Percentiles rank a stretch among this genome's conserved stretches.
Conservation (phyloP, 2,797 vertebrate species). For the Hybognathus amarus region DNA sequence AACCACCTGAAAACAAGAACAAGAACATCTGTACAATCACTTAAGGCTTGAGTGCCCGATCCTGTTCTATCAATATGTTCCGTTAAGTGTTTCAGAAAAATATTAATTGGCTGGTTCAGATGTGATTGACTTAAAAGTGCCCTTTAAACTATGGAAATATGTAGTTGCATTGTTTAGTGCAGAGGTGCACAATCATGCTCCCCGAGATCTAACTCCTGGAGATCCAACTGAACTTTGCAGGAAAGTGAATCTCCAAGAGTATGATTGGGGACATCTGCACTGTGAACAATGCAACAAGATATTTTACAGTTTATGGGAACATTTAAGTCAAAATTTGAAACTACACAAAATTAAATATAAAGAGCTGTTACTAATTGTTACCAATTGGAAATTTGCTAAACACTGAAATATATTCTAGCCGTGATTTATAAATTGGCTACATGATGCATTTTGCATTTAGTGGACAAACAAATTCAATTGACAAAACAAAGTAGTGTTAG, state of each 20-base stretch:
- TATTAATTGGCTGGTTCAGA: not conserved
- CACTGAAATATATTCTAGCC: no score
- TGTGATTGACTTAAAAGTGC: not conserved
- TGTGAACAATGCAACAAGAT: not conserved
- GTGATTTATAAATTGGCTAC: no score
- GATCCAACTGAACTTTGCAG: not conserved
- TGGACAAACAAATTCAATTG: no score
- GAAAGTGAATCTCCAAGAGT: not conserved
- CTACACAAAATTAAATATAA: no score
- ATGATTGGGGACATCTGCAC: not conserved
- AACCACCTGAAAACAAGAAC: conserved; percentile 72
- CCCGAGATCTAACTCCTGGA: not conserved
- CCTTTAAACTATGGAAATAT: not conserved
- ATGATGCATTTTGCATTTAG: no score
- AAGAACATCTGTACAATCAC: not conserved
- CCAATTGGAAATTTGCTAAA: no score
- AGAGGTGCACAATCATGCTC: not conserved
- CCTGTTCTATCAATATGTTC: not conserved
- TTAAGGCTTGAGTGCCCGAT: not conserved
- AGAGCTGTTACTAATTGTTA: no score
- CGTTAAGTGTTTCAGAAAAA: not conserved
- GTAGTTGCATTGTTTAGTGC: not conserved
- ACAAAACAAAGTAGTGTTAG: not conserved
- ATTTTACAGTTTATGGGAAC: not conserved
- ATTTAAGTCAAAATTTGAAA: no score